These are phyloP conservation scores for Romanomermis culicivorax DNA, from an alignment of 2,888 invertebrate species.

Conservation along the genomic window DNA sequence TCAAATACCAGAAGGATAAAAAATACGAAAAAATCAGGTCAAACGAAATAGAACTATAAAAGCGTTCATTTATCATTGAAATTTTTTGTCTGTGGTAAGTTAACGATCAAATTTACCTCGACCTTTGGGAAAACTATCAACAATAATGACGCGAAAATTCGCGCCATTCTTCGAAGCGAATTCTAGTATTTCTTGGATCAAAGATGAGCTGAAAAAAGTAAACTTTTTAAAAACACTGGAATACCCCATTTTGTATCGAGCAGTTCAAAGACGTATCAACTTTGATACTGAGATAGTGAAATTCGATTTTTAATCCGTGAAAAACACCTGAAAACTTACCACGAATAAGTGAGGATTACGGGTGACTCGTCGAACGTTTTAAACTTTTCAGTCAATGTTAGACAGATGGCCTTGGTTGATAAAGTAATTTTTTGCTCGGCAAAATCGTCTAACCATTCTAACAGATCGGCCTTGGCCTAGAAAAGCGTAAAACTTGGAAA, in stretches of 20 bases:
- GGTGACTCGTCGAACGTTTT: constrained; percentile 3
- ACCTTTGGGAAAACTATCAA: constrained; percentile 5
- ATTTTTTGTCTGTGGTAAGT: no score
- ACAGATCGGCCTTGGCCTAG: no score
- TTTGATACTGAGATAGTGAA: no score
- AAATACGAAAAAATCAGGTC: no score
- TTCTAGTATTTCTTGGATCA: constrained; percentile 3
- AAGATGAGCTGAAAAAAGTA: constrained; percentile 8
- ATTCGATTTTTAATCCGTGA: no score
- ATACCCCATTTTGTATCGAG: no score
- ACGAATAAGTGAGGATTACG: constrained; percentile 14
- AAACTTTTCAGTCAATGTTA: constrained; percentile 15
- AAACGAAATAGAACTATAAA: no score
- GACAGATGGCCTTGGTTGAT: constrained; percentile 16
- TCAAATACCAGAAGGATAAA: no score
- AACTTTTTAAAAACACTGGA: no score
- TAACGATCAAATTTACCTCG: not conserved
- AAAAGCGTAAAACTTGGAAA: no score
- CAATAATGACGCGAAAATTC: not conserved
- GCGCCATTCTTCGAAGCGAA: not conserved
- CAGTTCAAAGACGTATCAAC: no score
- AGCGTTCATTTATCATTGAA: no score
- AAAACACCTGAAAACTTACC: constrained; percentile 14
- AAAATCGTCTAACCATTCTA: constrained; percentile 14
- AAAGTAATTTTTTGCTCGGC: constrained; percentile 14